Evolutionary conservation across 2,113 vertebrate species (phyloP).

Genomic region (Formicarius rufipectus): DNA sequence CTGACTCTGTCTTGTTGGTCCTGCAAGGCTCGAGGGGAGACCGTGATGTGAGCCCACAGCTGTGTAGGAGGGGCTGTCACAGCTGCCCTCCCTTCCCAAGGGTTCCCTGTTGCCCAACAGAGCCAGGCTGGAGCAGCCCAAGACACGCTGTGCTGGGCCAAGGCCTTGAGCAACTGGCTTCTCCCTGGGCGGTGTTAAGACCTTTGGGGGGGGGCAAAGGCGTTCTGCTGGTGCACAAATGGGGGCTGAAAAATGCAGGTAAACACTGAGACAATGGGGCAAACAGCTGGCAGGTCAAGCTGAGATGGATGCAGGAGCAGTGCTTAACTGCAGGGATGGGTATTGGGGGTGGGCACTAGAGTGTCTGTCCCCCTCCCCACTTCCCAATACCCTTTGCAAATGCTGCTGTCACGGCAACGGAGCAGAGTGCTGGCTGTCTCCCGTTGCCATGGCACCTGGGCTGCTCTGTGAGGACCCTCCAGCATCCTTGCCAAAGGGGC

Average conservation of each 20-base stretch:
- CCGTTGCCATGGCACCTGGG: background rate
- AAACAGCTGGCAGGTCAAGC: background rate
- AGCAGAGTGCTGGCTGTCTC: background rate
- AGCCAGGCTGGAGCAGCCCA: background rate
- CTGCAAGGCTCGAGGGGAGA: background rate
- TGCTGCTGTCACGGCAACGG: background rate
- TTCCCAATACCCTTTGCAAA: background rate
- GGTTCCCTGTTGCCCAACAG: background rate
- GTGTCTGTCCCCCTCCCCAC: background rate
- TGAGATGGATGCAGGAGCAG: background rate
- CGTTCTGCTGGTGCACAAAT: background rate
- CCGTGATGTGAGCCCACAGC: fast-evolving
- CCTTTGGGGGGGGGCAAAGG: background rate
- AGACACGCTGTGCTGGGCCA: background rate
- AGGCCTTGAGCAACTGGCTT: background rate
- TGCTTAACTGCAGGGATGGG: background rate
- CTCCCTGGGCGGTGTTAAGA: background rate
- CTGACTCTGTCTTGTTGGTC: fast-evolving
- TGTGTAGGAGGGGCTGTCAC: background rate
- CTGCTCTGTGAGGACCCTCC: background rate
- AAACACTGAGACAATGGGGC: background rate
- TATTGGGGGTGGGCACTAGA: background rate
- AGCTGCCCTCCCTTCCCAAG: background rate
- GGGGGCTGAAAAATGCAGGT: no score
- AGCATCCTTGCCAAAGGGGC: background rate